A percentile compares a stretch with the other conserved stretches of the same genome.
Evolutionary conservation across 2,888 invertebrate genomes (phyloP).

Genomic region (Ophion ellenae): DNA sequence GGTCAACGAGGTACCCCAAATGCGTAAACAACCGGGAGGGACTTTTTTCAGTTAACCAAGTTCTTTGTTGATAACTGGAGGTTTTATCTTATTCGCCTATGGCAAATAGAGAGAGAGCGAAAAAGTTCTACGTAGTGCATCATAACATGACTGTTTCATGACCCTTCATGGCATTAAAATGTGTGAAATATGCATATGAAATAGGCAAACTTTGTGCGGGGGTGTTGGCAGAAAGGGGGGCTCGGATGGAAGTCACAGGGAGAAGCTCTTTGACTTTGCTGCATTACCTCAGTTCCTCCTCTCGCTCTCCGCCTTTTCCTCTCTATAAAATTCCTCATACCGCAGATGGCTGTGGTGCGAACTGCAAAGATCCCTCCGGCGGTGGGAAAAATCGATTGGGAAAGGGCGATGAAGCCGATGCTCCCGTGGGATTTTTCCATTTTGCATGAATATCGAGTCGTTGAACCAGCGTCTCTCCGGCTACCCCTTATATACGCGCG

Average conservation of each 20-base stretch:
- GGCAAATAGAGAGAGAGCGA: not conserved
- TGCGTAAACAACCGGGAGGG: not conserved
- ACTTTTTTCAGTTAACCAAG: constrained; percentile 5
- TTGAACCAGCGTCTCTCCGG: constrained; percentile 29
- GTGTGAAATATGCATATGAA: constrained; percentile 49
- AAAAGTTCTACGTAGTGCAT: not conserved
- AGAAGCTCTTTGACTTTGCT: constrained; percentile 31
- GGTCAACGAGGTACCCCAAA: not conserved
- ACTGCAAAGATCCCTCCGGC: constrained; percentile 43
- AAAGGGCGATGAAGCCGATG: constrained; percentile 48
- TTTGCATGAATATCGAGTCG: constrained; percentile 63
- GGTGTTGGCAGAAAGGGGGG: constrained; percentile 4
- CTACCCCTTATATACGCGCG: not conserved
- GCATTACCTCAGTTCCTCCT: constrained; percentile 12
- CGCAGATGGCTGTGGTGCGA: constrained; percentile 40
- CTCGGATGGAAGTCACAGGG: constrained; percentile 23
- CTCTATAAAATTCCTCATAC: constrained; percentile 14
- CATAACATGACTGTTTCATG: constrained; percentile 39
- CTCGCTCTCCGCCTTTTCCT: not conserved
- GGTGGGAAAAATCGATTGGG: constrained; percentile 53
- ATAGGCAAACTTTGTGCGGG: constrained; percentile 13
- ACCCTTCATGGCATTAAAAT: constrained; percentile 48
- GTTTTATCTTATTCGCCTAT: not conserved
- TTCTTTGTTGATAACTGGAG: not conserved
- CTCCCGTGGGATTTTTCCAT: constrained; percentile 56